Base-by-base conservation (phyloP, 2,797 vertebrate species). In the Pangasius djambal region DNA sequence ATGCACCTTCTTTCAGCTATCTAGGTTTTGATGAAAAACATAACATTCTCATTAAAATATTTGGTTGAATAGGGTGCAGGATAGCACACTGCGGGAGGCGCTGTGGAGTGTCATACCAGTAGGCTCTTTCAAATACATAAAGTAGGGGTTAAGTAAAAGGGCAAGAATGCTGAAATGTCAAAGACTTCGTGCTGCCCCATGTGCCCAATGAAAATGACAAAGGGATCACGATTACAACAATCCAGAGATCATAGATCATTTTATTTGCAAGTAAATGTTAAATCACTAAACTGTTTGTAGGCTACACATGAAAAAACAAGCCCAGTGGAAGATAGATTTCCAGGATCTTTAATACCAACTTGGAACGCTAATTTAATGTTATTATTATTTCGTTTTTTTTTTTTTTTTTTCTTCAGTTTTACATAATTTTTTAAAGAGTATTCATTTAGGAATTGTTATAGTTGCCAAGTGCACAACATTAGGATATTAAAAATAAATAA, bases 231-330 rank as follows among this genome's bases (percentile, higher is more conserved):
- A 81, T 81, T 34, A 81, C 50, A 59, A 59, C 2, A 81, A 37
- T 59, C 8, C 31, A 81, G 34, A 34, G 8, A 37, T 25, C 31
- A 59, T 15, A 37, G 18, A 59, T 63, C 0, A 82, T 61, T 63
- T 83, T 63, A 44, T 63, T 83, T 83, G n/a, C 57, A 83, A 25
- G 20, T 83, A 83, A 83, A 83, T 59, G 52, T 20, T 34, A 44
- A 44, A 79, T 18, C 5, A 1, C 5, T 25, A 28, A 63, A 83
- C 20, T 83, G 15, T 55, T 79, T 20, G 12, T n/a, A 52, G 50
- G 28, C n/a, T n/a, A 1, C 5, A 13, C 37, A 48, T 65, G 15
- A 65, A 65, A 3, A 83, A 83, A 83, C 34, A 79, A 25, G 57
- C 5, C 34, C 37, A 63, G 22, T 6, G 20, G 18, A 81, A 40